Evolutionary conservation across 2,113 vertebrate genomes (phyloP).

Genomic region (Illadopsis cleaveri): DNA sequence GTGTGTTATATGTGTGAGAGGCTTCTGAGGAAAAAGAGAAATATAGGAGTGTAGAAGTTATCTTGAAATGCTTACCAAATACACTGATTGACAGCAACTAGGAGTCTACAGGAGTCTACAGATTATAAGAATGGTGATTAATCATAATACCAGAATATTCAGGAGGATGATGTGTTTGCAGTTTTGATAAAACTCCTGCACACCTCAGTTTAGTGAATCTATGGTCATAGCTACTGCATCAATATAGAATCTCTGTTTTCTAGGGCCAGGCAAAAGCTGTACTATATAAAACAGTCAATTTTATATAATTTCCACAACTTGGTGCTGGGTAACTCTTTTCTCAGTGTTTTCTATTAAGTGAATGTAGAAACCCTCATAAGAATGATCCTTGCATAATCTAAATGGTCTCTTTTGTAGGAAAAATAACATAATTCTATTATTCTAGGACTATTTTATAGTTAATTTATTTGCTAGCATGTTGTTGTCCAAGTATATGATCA

Average conservation of each 20-base stretch:
- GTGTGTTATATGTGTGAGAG: background rate
- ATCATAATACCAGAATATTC: background rate
- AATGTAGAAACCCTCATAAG: background rate
- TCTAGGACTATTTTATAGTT: background rate
- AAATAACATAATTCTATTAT: background rate
- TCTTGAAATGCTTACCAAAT: background rate
- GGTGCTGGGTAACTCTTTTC: background rate
- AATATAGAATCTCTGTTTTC: fast-evolving
- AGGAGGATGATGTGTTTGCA: background rate
- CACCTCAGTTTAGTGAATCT: background rate
- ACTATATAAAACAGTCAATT: background rate
- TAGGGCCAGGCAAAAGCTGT: background rate
- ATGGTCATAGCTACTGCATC: background rate
- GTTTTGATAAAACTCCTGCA: background rate
- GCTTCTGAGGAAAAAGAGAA: background rate
- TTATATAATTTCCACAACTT: background rate
- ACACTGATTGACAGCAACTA: background rate
- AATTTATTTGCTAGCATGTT: background rate
- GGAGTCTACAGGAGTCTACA: background rate
- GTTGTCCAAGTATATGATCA: background rate
- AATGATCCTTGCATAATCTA: background rate
- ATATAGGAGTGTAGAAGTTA: background rate
- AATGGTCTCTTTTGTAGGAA: background rate
- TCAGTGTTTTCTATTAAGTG: background rate
- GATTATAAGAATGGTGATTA: background rate